Base-by-base conservation (phyloP, 2,797 vertebrate genomes). In the Remorina albescens region DNA sequence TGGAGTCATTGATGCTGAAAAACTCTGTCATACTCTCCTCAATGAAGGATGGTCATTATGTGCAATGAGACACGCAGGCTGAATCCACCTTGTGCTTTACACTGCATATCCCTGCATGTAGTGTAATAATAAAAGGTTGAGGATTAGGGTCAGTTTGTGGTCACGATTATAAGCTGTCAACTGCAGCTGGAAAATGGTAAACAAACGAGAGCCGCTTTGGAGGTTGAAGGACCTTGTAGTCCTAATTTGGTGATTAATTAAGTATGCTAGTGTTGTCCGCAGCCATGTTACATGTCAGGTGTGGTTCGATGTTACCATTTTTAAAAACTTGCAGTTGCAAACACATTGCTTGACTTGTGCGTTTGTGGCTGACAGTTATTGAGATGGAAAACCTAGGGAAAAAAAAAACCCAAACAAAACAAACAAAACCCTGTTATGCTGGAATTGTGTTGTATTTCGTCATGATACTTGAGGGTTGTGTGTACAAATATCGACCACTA, bases 21-120 rank as follows among this genome's bases (percentile, higher is more conserved):
- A 46, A 26, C 30, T 42, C 44, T 69, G 65, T 74, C 53, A 30
- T 25, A n/a, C 42, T 12, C 60, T 66, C 34, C 21, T 59, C 51
- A 61, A 70, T 61, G 74, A 73, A 67, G 61, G 19, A 57, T 23
- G 37, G 46, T 54, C 63, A 61, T 80, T 74, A 64, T 72, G 47
- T 56, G 53, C 70, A 39, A 6, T 44, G 56, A 46, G 34, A 61
- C 39, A 19, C 44, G 34, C 53, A 26, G 30, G 51, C 47, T 56
- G 12, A 67, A 7, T 74, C 50, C 39, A 44, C 9, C 49, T 26
- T 56, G 42, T 41, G n/a, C 56, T 57, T 32, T 25, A 37, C 55
- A 25, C 32, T 16, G n/a, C 21, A 25, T 34, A 15, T 67, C n/a
- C 23, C 19, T 37, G 16, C 11, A 3, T 61, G 34, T 63, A n/a